Base-by-base conservation (phyloP, 1,140 invertebrate genomes). In the Aphidius ervi region DNA sequence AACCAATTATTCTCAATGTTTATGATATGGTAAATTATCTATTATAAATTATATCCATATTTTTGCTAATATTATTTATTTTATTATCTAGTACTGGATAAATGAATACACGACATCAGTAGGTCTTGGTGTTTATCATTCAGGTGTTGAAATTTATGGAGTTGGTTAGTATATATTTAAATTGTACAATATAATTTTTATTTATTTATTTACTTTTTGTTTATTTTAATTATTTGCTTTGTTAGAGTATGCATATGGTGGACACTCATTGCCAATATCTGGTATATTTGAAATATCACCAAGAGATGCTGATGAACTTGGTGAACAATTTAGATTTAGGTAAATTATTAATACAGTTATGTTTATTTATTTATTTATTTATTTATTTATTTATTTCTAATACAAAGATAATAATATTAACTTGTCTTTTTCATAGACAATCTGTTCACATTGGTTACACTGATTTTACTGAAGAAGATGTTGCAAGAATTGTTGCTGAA, bases 281-380 rank as follows among this genome's bases (percentile, higher is more conserved):
- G 95, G 94, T 61, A 91, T 97, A 67, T 99, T 99, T 83, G 93
- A 97, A 80, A 99, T 99, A 66, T 82, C 86, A 60, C 97, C 97
- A 10, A 84, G 90, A 67, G 95, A 98, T 84, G 91, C 95, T 56
- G 89, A 95, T 70, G 95, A 98, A 76, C 81, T 99, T 40, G 97
- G 97, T 37, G 95, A 98, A 70, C 94, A 98, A 76, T 99, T 98
- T 81, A 91, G 94, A 81, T 99, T 97, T 84, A 93, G 93, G 94
- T 95, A 84, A 79, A 42, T 63, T 49, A 50, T 10, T 52, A 31
- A 31, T 31, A 31, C 4, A 31, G 4, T 31, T 31, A 3, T 31
- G 23, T 31, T 48, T 61, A 46, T 59, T 41, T 20, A 61, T 50
- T 58, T 31, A 31, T 31, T 31, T 31, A 1, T 31, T 31, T 31